Percentiles rank a stretch among this genome's conserved stretches.
Evolutionary conservation across 2,797 vertebrate species (phyloP).

Genomic region (Acanthopagrus latus): DNA sequence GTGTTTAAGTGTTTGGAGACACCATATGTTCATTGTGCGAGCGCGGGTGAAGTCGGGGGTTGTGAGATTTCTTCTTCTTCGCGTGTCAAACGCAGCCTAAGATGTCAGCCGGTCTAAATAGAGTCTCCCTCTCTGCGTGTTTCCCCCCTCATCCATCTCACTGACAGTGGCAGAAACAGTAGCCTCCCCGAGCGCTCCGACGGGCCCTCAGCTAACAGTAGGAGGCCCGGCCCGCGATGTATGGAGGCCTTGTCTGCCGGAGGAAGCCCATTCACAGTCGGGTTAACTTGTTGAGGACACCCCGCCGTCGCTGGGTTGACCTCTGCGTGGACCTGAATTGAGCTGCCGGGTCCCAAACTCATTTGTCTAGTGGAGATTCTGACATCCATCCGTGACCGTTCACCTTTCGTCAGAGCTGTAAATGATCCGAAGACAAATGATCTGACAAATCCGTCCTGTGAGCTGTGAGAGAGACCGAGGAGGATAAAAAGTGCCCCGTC

Average conservation of each 20-base stretch:
- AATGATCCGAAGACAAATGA: conserved; percentile 42
- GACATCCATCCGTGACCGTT: conserved; percentile 29
- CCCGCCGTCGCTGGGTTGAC: conserved; percentile 45
- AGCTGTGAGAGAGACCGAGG: conserved; percentile 12
- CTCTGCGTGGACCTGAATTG: conserved; percentile 38
- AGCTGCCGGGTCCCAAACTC: conserved; percentile 45
- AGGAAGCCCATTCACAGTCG: conserved; percentile 59
- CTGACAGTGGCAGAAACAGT: conserved; percentile 79
- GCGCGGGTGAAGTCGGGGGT: conserved; percentile 7
- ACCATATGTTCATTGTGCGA: conserved; percentile 61
- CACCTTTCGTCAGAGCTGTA: conserved; percentile 25
- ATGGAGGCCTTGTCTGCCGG: conserved; percentile 70
- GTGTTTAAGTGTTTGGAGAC: conserved; percentile 41
- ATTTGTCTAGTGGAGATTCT: conserved; percentile 61
- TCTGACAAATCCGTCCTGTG: conserved; percentile 30
- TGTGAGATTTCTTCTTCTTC: conserved; percentile 43
- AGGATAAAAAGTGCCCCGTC: conserved; percentile 3
- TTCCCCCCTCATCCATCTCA: conserved; percentile 79
- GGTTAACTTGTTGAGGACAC: conserved; percentile 50
- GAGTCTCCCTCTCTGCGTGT: conserved; percentile 51
- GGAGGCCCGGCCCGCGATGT: conserved; percentile 64
- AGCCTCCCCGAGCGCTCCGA: conserved; percentile 68
- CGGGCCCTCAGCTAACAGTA: conserved; percentile 47
- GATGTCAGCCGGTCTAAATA: conserved; percentile 56
- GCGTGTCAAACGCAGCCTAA: conserved; percentile 62